These are phyloP conservation scores for Sparidentex hasta DNA, from an alignment of 2,797 vertebrate genomes.

Conservation along the genomic window DNA sequence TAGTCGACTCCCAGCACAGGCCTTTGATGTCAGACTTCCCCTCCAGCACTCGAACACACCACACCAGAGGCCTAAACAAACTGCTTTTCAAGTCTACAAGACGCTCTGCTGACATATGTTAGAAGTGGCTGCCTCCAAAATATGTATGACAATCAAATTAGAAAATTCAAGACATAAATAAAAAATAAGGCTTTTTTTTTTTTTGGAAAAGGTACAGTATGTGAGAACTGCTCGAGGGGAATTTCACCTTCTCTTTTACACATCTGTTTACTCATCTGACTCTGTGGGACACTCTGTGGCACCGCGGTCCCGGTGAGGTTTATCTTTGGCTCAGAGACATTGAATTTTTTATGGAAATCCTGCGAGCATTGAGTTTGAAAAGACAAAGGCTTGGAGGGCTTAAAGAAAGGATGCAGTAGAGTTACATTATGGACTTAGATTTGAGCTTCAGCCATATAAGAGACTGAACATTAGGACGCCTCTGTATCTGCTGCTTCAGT, in stretches of 20 bases:
- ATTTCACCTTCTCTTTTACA: background rate
- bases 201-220: background rate
- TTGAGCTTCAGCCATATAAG: background rate
- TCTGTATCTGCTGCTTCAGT: background rate
- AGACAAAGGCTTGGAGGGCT: background rate
- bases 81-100: slow-evolving; percentile 8
- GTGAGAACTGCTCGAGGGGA: background rate
- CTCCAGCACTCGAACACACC: slow-evolving; percentile 17
- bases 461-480: background rate
- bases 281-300: background rate
- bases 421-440: slow-evolving; percentile 4
- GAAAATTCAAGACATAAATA: background rate
- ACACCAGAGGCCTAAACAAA: slow-evolving; percentile 11
- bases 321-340: background rate
- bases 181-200: background rate
- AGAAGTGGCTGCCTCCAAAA: background rate
- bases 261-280: background rate
- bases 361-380: background rate
- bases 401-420: background rate
- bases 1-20: background rate
- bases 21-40: slow-evolving; percentile 24
- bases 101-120: background rate
- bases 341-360: background rate
- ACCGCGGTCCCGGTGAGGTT: background rate
- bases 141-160: background rate